Evolutionary conservation across 2,113 vertebrate genomes (phyloP).

Genomic region (Anser cygnoides): DNA sequence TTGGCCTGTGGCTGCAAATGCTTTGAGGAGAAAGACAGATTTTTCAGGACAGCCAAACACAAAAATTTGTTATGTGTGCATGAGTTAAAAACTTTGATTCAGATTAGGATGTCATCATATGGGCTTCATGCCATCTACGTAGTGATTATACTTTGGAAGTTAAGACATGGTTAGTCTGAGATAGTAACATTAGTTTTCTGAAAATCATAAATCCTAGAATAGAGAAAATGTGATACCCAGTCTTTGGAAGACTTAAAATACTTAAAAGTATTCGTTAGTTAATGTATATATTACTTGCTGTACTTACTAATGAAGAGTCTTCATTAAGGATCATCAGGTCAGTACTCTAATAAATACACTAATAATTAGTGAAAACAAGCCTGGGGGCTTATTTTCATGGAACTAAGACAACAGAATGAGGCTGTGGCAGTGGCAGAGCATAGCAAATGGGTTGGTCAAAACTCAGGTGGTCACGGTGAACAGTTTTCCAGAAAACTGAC

Average conservation of each 20-base stretch:
- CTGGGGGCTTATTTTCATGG: neutral
- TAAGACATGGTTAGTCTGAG: neutral
- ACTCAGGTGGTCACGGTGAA: neutral
- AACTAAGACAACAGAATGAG: neutral
- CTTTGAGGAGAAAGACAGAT: neutral
- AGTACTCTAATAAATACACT: neutral
- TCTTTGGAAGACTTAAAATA: neutral
- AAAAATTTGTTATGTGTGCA: neutral
- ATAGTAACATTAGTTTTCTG: neutral
- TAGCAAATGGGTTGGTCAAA: neutral
- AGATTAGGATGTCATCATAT: neutral
- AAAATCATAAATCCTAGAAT: neutral
- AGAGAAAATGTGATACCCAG: neutral
- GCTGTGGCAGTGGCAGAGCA: accelerated
- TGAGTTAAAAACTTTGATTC: neutral
- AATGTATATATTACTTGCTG: neutral
- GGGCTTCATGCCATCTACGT: neutral
- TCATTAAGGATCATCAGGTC: neutral
- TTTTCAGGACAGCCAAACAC: neutral
- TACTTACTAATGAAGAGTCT: neutral
- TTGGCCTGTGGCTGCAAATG: neutral
- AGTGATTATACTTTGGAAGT: neutral
- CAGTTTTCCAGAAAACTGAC: neutral
- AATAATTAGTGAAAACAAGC: neutral
- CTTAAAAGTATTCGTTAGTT: neutral